Base-by-base conservation (phyloP, 1,140 invertebrate species). In the Chrysomallon squamiferum region DNA sequence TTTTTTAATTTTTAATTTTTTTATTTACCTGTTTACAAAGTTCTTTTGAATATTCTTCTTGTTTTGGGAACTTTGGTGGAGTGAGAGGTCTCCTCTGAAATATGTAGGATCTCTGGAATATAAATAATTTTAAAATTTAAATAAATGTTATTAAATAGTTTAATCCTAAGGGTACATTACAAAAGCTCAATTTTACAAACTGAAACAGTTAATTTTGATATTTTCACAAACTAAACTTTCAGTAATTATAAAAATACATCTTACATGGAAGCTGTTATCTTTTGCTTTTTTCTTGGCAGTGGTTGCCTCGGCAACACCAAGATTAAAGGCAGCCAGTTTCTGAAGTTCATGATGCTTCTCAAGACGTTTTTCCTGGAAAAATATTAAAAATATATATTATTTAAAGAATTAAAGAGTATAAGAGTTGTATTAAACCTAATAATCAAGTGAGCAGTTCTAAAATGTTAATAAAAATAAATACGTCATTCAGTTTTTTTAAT, bases 271-370 rank as follows among this genome's bases (percentile, higher is more conserved):
- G 9, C 79, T 69, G 43, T 62, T 66, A 20, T 81, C 79, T 63
- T 76, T 77, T 11, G 65, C 58, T 58, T 78, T 77, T 41, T 80
- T 80, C 68, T 80, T 82, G 1, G 65, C 52, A 56, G 74, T 74
- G 4, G 81, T 68, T 43, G 81, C 83, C 59, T 85, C 84, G 35
- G 83, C 72, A 25, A 86, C 79, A 59, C 84, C 85, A n/a, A 83
- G 49, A 68, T 86, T 86, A 64, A 86, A 85, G 7, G 84, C 84
- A 25, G 83, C 76, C 63, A 82, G 81, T 59, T 84, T 84, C 68
- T 85, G 84, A 15, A 78, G 72, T 22, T 85, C 82, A 45, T 82
- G 73, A 38, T 79, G 56, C 56, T 78, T 74, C 1, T 76, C 75
- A 50, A 80, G 62, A 2, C 73, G 50, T 38, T 72, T 70, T 67